Percentiles rank a stretch among this genome's conserved stretches.
phyloP scores from a whole-genome alignment of 2,113 vertebrate genomes.

The Anolis carolinensis region DNA sequence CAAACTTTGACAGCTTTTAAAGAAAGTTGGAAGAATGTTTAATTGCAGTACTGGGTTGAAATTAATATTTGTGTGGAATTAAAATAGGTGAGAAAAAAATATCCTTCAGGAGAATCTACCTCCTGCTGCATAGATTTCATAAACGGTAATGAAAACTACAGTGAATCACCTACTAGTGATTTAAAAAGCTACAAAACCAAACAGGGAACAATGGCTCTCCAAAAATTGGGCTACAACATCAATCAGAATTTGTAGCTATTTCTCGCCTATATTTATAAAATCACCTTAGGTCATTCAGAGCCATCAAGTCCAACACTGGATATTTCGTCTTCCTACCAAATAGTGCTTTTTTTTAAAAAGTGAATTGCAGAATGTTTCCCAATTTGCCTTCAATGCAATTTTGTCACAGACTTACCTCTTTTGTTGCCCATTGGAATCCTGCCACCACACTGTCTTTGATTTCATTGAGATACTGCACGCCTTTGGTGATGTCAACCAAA shows the following conservation, averaged over 20 bases:
- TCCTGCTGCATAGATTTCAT: too few species aligned
- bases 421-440: slow-evolving; percentile 72
- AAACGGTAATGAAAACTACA: background rate
- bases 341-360: background rate
- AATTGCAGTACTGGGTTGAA: background rate
- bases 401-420: slow-evolving; percentile 58
- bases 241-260: background rate
- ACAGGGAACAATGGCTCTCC: background rate
- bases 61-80: background rate
- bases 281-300: background rate
- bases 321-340: background rate
- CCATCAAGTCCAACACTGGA: background rate
- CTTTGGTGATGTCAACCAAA: slow-evolving; percentile 64
- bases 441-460: slow-evolving; percentile 69
- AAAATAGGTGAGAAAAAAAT: background rate
- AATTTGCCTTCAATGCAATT: background rate
- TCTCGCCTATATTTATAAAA: background rate
- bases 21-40: background rate
- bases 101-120: background rate
- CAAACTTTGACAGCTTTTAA: background rate
- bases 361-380: background rate
- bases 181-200: background rate
- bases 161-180: background rate
- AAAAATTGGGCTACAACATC: background rate
- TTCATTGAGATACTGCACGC: slow-evolving; percentile 70